Conservation (phyloP, 2,888 invertebrate species). For the Pediacus dermestoides region DNA sequence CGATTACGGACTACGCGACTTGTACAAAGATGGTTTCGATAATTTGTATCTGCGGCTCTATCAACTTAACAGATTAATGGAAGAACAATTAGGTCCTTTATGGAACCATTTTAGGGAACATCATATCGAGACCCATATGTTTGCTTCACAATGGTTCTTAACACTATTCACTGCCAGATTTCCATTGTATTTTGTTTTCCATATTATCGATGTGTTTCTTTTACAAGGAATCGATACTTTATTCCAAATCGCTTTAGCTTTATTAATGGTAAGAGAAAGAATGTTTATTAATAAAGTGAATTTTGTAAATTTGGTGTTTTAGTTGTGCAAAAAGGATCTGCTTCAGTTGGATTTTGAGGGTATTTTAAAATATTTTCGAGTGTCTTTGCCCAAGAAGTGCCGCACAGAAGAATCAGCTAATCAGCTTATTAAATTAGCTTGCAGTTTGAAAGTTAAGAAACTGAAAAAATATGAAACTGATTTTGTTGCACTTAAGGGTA, state of each 20-base stretch:
- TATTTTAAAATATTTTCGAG: slow-evolving; percentile 95
- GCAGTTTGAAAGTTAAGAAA: slow-evolving; percentile 88
- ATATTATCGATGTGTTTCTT: slow-evolving; percentile 94
- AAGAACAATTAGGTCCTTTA: slow-evolving; percentile 80
- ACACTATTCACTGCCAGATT: slow-evolving; percentile 99
- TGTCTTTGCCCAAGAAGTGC: slow-evolving; percentile 94
- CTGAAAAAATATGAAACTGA: slow-evolving; percentile 94
- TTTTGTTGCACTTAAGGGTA: slow-evolving; percentile 72
- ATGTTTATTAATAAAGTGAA: not conserved
- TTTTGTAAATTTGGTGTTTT: slow-evolving; percentile 27
- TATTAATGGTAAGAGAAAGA: slow-evolving; percentile 68
- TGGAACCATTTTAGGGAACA: slow-evolving; percentile 78
- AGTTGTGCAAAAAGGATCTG: slow-evolving; percentile 83
- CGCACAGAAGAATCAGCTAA: slow-evolving; percentile 86
- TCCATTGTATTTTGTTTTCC: slow-evolving; percentile 93
- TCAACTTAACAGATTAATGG: slow-evolving; percentile 90
- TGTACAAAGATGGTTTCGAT: slow-evolving; percentile 97
- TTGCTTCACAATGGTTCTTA: slow-evolving; percentile 99
- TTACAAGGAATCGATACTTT: slow-evolving; percentile 91
- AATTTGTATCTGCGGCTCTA: slow-evolving; percentile 91
- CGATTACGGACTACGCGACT: slow-evolving; percentile 87
- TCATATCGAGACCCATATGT: slow-evolving; percentile 95
- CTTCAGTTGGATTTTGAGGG: slow-evolving; percentile 95
- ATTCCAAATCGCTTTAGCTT: slow-evolving; percentile 93
- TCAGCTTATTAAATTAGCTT: slow-evolving; percentile 85